These are phyloP conservation scores for Eptatretus burgeri DNA, from an alignment of 2,113 vertebrate genomes.

Conservation along the genomic window DNA sequence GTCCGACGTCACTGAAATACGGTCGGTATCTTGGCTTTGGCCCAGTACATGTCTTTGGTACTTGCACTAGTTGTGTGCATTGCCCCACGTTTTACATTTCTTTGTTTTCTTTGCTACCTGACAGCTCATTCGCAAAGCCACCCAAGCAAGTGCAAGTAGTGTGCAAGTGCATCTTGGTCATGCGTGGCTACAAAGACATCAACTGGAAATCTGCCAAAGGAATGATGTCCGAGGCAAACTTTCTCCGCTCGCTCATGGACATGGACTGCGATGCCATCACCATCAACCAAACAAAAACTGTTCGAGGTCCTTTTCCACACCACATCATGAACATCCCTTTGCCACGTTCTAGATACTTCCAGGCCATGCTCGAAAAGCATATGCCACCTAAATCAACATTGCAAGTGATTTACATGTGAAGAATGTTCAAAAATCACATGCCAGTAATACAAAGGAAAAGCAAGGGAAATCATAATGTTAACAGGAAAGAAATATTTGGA, in stretches of 20 bases:
- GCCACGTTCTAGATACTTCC: too few species aligned
- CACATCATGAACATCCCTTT: too few species aligned
- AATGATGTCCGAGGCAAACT: slow-evolving; percentile 88
- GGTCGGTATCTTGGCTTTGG: slow-evolving; percentile 17
- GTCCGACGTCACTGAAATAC: slow-evolving; percentile 74
- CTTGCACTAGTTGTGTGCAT: background rate
- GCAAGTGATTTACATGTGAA: too few species aligned
- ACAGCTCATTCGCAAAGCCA: slow-evolving; percentile 70
- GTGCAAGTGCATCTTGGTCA: slow-evolving; percentile 70
- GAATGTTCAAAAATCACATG: too few species aligned
- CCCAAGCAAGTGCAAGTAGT: slow-evolving; percentile 64
- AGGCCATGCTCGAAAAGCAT: too few species aligned
- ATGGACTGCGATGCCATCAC: slow-evolving; percentile 47
- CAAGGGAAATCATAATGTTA: too few species aligned
- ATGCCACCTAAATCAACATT: too few species aligned
- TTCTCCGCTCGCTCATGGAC: slow-evolving; percentile 51
- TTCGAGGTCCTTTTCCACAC: slow-evolving; percentile 27
- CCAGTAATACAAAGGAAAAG: too few species aligned
- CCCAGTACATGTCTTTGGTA: slow-evolving; percentile 6
- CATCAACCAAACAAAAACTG: slow-evolving; percentile 32
- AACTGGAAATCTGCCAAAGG: slow-evolving; percentile 62
- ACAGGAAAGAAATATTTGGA: too few species aligned
- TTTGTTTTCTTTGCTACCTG: too few species aligned
- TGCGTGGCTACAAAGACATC: slow-evolving; percentile 57
- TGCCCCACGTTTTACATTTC: background rate